These are phyloP conservation scores for Calephelis virginiensis DNA, from an alignment of 1,140 invertebrate species.

Conservation along the genomic window DNA sequence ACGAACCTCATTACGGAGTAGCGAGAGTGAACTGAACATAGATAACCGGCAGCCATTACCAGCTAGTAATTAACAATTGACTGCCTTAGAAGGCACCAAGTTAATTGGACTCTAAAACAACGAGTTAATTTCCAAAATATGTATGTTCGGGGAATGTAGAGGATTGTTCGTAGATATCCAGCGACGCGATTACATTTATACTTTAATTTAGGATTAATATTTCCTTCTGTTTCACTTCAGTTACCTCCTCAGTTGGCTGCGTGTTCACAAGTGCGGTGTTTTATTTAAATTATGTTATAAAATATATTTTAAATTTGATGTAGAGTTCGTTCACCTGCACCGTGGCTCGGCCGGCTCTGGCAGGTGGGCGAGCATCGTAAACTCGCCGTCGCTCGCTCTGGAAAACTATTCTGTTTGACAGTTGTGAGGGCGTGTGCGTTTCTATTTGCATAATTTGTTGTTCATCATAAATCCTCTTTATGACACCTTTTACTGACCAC, in stretches of 20 bases:
- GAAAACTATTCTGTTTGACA: constrained; percentile 11
- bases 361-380: constrained; percentile 8
- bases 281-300: constrained; percentile 17
- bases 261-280: constrained; percentile 9
- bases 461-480: constrained; percentile 10
- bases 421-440: constrained; percentile 4
- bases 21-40: background rate
- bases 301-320: constrained; percentile 10
- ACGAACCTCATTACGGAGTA: background rate
- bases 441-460: constrained; percentile 16
- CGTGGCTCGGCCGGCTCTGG: background rate
- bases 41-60: constrained; percentile 9
- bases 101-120: constrained; percentile 11
- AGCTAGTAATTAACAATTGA: constrained; percentile 8
- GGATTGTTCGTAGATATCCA: constrained; percentile 1
- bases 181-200: constrained; percentile 15
- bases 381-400: background rate
- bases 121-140: constrained; percentile 14
- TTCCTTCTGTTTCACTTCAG: constrained; percentile 17
- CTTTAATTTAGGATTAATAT: constrained; percentile 18
- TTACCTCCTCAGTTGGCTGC: constrained; percentile 13
- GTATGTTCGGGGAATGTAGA: constrained; percentile 2
- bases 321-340: background rate
- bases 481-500: background rate
- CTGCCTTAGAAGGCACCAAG: background rate